Conservation (phyloP, 1,140 invertebrate genomes). For the Macrobrachium rosenbergii region DNA sequence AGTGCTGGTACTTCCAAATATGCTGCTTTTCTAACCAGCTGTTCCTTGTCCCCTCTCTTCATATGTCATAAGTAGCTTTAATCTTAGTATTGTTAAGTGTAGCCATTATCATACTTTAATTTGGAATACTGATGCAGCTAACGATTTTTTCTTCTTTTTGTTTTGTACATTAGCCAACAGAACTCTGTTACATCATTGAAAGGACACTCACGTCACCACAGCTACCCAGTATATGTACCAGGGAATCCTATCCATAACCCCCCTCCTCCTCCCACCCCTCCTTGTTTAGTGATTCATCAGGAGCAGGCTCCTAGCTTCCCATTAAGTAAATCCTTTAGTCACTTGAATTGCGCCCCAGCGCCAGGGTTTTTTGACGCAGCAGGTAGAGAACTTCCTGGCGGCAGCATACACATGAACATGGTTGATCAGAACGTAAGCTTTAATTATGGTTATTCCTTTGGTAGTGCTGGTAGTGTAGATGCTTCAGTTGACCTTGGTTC, state of each 20-base stretch:
- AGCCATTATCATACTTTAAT: no score
- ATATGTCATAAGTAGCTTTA: no score
- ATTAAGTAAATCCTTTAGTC: conserved; percentile 44
- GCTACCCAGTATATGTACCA: conserved; percentile 53
- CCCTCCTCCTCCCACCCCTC: conserved; percentile 44
- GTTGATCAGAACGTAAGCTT: neutral
- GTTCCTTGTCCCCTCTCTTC: no score
- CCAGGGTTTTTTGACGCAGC: neutral
- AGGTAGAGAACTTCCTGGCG: neutral
- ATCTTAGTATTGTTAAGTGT: no score
- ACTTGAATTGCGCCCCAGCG: neutral
- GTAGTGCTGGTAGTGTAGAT: conserved; percentile 49
- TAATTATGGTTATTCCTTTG: conserved; percentile 37
- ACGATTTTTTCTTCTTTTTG: conserved; percentile 3
- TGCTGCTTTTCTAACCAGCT: no score
- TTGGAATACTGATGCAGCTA: no score
- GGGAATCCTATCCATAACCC: conserved; percentile 50
- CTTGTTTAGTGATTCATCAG: conserved; percentile 40
- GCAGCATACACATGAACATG: conserved; percentile 7
- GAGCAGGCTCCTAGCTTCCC: conserved; percentile 19
- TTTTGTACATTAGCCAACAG: conserved; percentile 1
- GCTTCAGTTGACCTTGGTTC: conserved; percentile 47
- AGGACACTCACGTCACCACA: conserved; percentile 51
- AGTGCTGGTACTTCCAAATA: no score
- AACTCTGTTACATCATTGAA: conserved; percentile 4